These are phyloP conservation scores for Sympetrum striolatum DNA, from an alignment of 2,888 invertebrate genomes.

Conservation along the genomic window DNA sequence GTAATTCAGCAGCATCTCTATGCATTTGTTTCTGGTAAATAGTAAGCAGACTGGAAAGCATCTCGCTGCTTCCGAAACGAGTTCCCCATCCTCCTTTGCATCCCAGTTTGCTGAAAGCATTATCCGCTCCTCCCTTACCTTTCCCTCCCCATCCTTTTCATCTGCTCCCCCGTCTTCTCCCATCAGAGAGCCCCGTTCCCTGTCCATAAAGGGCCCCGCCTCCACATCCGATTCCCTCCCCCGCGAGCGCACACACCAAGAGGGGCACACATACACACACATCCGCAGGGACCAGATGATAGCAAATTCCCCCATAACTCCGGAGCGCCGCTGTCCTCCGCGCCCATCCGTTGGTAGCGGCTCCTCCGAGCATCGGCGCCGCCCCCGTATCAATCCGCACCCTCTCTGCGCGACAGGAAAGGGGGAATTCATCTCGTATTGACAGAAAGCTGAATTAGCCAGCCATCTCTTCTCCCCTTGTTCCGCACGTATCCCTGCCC, in stretches of 20 bases:
- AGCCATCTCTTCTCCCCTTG: not conserved
- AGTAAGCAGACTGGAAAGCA: slow-evolving; percentile 38
- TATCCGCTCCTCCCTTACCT: not conserved
- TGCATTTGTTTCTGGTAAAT: slow-evolving; percentile 31
- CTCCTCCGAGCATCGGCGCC: not conserved
- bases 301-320: not conserved
- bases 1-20: slow-evolving; percentile 32
- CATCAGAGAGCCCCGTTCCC: not conserved
- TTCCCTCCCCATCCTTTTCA: slow-evolving; percentile 1
- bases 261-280: not conserved
- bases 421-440: slow-evolving; percentile 21
- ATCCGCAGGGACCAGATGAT: not conserved
- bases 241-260: not conserved
- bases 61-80: not conserved
- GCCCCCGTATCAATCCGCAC: not conserved
- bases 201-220: not conserved
- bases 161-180: not conserved
- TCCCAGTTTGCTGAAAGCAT: slow-evolving; percentile 35
- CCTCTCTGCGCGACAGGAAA: not conserved
- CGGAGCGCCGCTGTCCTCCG: not conserved
- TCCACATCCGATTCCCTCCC: not conserved
- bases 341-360: not conserved
- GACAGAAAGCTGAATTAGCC: slow-evolving; percentile 39
- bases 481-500: not conserved
- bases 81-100: not conserved